A percentile compares a stretch with the other conserved stretches of the same genome.
Conservation (phyloP, 2,888 invertebrate species). For the Drosophila melanosoma region DNA sequence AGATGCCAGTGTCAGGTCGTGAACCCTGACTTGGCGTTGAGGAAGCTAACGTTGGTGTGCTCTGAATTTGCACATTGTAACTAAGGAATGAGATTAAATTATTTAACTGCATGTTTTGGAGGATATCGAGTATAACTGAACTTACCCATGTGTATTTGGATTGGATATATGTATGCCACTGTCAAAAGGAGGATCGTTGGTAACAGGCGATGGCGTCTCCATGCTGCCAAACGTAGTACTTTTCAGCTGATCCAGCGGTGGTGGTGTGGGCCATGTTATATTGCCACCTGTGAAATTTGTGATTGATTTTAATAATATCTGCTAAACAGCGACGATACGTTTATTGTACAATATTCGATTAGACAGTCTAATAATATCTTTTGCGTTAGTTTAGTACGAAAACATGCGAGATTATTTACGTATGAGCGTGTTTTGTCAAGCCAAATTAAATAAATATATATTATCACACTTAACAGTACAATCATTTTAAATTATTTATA, state of each 20-base stretch:
- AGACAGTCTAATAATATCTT: slow-evolving; percentile 33
- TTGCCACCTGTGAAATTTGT: slow-evolving; percentile 80
- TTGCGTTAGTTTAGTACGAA: slow-evolving; percentile 57
- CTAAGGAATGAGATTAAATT: slow-evolving; percentile 51
- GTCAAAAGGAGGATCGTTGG: slow-evolving; percentile 83
- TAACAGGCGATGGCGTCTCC: slow-evolving; percentile 84
- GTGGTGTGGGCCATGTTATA: slow-evolving; percentile 83
- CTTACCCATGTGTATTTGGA: slow-evolving; percentile 85
- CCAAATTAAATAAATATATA: slow-evolving; percentile 6
- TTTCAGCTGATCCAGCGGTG: slow-evolving; percentile 83
- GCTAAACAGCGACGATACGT: slow-evolving; percentile 5
- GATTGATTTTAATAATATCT: slow-evolving; percentile 3
- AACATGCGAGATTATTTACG: slow-evolving; percentile 64
- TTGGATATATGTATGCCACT: slow-evolving; percentile 81
- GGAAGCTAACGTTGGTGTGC: slow-evolving; percentile 81
- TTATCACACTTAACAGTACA: neutral
- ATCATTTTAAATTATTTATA: neutral
- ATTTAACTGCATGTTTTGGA: neutral
- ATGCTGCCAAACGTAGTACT: slow-evolving; percentile 84
- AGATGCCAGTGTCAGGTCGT: slow-evolving; percentile 81
- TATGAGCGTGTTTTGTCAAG: slow-evolving; percentile 24
- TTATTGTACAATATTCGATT: slow-evolving; percentile 55
- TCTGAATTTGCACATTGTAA: slow-evolving; percentile 84
- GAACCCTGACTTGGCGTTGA: slow-evolving; percentile 81
- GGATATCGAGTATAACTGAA: neutral